phyloP scores from a whole-genome alignment of 2,888 invertebrate genomes.

The Conops quadrifasciatus region DNA sequence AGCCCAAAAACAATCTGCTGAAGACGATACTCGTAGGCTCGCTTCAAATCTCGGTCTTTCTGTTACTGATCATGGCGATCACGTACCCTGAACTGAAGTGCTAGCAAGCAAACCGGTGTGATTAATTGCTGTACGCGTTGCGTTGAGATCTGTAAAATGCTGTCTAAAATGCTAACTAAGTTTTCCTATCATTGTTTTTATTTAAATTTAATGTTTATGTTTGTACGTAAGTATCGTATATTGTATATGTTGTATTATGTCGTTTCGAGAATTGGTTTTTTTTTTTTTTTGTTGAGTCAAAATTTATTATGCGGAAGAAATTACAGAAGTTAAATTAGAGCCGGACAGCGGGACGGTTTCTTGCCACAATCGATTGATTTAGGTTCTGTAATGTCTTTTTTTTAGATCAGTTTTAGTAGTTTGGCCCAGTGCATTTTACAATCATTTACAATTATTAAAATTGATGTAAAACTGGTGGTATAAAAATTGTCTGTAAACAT shows the following conservation, averaged over 20 bases:
- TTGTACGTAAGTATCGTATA: neutral
- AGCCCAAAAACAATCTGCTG: slow-evolving; percentile 48
- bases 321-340: slow-evolving; percentile 42
- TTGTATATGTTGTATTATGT: neutral
- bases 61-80: slow-evolving; percentile 56
- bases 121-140: neutral
- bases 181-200: neutral
- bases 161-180: neutral
- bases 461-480: slow-evolving; percentile 20
- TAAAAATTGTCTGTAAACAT: slow-evolving; percentile 1
- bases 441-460: slow-evolving; percentile 26
- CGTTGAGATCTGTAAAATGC: neutral
- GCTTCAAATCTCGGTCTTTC: slow-evolving; percentile 53
- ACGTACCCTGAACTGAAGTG: slow-evolving; percentile 57
- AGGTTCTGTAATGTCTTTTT: slow-evolving; percentile 44
- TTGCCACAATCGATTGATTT: slow-evolving; percentile 30
- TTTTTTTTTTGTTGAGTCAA: slow-evolving; percentile 19
- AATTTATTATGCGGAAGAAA: slow-evolving; percentile 35
- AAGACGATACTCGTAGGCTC: slow-evolving; percentile 53
- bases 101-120: slow-evolving; percentile 29
- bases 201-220: slow-evolving; percentile 13
- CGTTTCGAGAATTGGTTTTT: slow-evolving; percentile 19
- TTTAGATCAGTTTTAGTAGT: slow-evolving; percentile 35
- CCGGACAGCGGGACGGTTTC: neutral
- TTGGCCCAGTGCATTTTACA: neutral